phyloP scores from a whole-genome alignment of 2,113 vertebrate species.

The Psettodes erumei region DNA sequence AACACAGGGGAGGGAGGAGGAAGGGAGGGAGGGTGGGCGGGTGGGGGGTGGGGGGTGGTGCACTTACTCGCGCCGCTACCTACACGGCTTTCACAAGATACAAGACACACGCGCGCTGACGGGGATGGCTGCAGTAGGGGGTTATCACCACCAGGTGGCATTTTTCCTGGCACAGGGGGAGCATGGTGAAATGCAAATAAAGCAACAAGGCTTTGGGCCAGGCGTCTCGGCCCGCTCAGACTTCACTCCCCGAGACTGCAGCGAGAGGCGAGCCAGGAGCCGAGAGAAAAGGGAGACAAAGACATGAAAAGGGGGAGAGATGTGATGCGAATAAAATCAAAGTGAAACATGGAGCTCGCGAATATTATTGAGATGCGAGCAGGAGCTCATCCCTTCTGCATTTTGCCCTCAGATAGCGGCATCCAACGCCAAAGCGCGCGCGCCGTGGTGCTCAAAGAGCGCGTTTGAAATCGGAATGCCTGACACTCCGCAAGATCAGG shows the following conservation, averaged over 20 bases:
- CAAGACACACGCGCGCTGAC: slow-evolving; percentile 31
- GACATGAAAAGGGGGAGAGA: slow-evolving; percentile 69
- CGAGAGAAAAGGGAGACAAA: slow-evolving; percentile 69
- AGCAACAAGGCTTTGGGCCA: slow-evolving; percentile 78
- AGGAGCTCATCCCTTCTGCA: slow-evolving; percentile 59
- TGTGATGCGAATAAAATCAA: slow-evolving; percentile 68
- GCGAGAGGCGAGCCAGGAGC: slow-evolving; percentile 66
- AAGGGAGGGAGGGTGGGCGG: slow-evolving; percentile 43
- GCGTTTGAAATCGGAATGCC: slow-evolving; percentile 53
- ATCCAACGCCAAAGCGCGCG: slow-evolving; percentile 40
- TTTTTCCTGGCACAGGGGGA: slow-evolving; percentile 72
- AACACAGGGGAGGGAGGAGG: slow-evolving; percentile 58
- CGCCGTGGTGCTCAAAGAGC: slow-evolving; percentile 42
- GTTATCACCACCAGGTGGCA: slow-evolving; percentile 73
- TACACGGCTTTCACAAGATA: slow-evolving; percentile 44
- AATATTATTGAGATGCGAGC: slow-evolving; percentile 65
- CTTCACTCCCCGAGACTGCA: slow-evolving; percentile 72
- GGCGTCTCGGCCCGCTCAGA: slow-evolving; percentile 73
- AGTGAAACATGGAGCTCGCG: slow-evolving; percentile 67
- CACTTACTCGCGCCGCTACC: slow-evolving; percentile 52
- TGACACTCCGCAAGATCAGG: slow-evolving; percentile 21
- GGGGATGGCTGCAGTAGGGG: slow-evolving; percentile 39
- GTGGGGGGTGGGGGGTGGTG: slow-evolving; percentile 5
- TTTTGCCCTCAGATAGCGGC: slow-evolving; percentile 61
- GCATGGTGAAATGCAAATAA: slow-evolving; percentile 79